Base-by-base conservation (phyloP, 2,113 vertebrate species). In the Xiphophorus maculatus region DNA sequence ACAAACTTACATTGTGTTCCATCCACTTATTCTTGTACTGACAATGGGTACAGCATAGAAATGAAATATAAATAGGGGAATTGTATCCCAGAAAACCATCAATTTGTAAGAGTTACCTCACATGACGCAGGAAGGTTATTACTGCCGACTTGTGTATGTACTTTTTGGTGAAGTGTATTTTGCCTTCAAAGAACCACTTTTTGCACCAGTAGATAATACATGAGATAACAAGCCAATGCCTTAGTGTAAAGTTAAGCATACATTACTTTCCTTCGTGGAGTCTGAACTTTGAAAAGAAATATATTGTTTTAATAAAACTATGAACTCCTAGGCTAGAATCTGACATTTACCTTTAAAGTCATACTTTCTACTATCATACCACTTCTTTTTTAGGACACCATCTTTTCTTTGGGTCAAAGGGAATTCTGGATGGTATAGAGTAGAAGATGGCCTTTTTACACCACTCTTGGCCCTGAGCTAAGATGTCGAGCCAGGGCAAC, bases 41-140 rank as follows among this genome's bases (percentile, higher is more conserved):
- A 79, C 74, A 81, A 80, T 63, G 75, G 74, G 33, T 63, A 74
- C 77, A 79, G 76, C 62, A 71, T 71, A 25, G 35, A 84, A 82
- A 83, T 67, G 72, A 82, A 64, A 72, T 91, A 87, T 89, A 88
- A 91, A 90, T 88, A 89, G 76, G 78, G 62, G 66, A 68, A 77
- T 66, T 66, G 69, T 72, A 77, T 77, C 67, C 66, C 70, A 73
- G 74, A 63, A 73, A 76, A 69, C 71, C 83, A 69, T 78, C 71
- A 69, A 69, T 84, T 76, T 82, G 77, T 81, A 77, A 88, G 74
- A 87, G 79, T 82, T 79, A 76, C 48, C 77, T 63, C 61, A 72
- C 73, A 80, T 29, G 76, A 82, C 65, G 75, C 63, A 66, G 69
- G 2, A 25, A 73, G 76, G 80, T 82, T 80, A 66, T 77, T 80